A percentile compares a stretch with the other conserved stretches of the same genome.
Conservation (phyloP, 92 coral and sea anemone genomes). For the Ricordea florida region DNA sequence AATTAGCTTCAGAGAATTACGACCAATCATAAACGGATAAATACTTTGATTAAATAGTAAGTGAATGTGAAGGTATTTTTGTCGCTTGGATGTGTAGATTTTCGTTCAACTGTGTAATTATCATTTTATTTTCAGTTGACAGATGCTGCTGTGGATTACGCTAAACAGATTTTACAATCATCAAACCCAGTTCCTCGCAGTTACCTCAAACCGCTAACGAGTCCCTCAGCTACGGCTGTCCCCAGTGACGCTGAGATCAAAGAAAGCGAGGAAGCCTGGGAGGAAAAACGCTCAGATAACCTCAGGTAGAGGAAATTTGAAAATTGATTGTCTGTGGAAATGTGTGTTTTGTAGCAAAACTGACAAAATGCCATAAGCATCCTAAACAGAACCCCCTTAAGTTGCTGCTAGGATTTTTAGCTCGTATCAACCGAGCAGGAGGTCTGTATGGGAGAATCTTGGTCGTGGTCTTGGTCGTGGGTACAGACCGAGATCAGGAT, state of each 20-base stretch:
- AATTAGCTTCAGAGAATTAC: no score
- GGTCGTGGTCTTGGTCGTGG: no score
- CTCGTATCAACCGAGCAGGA: no score
- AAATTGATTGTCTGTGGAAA: no score
- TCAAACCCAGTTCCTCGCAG: constrained; percentile 51
- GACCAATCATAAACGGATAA: no score
- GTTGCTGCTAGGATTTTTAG: no score
- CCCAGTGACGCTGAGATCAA: constrained; percentile 56
- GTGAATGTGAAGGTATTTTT: not conserved
- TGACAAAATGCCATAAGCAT: no score
- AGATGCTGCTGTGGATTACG: constrained; percentile 67
- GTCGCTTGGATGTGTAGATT: not conserved
- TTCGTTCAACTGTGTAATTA: not conserved
- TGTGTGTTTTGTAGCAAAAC: no score
- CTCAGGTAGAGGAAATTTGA: constrained; percentile 22
- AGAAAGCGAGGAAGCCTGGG: constrained; percentile 30
- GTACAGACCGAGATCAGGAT: no score
- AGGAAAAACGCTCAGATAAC: constrained; percentile 30
- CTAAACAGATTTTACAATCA: constrained; percentile 55
- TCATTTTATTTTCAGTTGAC: constrained; percentile 58
- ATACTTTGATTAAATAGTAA: not conserved
- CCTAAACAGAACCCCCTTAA: no score
- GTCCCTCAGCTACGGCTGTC: constrained; percentile 16
- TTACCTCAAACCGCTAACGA: constrained; percentile 5
- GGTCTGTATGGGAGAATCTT: no score